phyloP scores from a whole-genome alignment of 2,888 invertebrate genomes.

The Hypselothyrea guttata region DNA sequence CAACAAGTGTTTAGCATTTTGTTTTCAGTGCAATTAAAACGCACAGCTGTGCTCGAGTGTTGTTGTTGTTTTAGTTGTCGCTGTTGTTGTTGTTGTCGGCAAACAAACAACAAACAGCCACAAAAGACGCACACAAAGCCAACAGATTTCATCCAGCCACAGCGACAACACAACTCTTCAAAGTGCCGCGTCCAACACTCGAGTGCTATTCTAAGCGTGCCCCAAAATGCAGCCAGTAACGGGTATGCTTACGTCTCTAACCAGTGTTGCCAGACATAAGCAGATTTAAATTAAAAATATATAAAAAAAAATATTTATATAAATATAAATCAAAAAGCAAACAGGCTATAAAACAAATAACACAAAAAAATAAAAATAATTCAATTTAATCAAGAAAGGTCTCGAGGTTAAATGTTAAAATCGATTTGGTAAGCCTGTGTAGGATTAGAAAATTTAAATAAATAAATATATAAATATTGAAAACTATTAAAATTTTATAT shows the following conservation, averaged over 20 bases:
- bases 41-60: constrained; percentile 45
- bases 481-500: too few relatives aligned
- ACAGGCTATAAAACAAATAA: too few relatives aligned
- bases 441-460: too few relatives aligned
- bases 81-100: constrained; percentile 22
- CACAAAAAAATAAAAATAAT: too few relatives aligned
- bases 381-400: too few relatives aligned
- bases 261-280: too few relatives aligned
- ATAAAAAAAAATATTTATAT: too few relatives aligned
- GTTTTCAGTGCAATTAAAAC: constrained; percentile 72
- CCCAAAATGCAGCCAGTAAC: background rate
- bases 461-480: background rate
- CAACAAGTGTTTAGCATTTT: constrained; percentile 75
- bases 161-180: constrained; percentile 17
- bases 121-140: constrained; percentile 62
- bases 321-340: too few relatives aligned
- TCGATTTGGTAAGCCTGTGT: too few relatives aligned
- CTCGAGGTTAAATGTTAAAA: too few relatives aligned
- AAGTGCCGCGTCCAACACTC: constrained; percentile 48
- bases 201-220: constrained; percentile 30
- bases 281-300: too few relatives aligned
- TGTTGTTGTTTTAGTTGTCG: constrained; percentile 28
- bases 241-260: constrained; percentile 16
- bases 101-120: constrained; percentile 57
- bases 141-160: constrained; percentile 31